Evolutionary conservation across 1,140 invertebrate genomes (phyloP).

Genomic region (Drosophila rufa): DNA sequence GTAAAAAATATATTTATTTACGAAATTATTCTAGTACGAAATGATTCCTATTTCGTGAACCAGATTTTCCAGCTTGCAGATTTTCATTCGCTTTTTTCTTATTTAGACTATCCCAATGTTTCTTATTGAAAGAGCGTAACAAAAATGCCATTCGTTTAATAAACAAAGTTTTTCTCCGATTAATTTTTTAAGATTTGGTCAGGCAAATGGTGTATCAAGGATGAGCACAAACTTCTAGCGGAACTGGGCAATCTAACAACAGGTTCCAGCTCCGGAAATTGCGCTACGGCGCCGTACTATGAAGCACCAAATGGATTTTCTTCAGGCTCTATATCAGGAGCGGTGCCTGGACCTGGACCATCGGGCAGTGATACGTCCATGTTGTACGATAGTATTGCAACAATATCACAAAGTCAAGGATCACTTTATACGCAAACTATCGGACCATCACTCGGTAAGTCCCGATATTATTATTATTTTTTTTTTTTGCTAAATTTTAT

Average conservation of each 20-base stretch:
- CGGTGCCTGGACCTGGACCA: slow-evolving; percentile 79
- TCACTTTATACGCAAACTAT: slow-evolving; percentile 91
- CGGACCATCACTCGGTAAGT: slow-evolving; percentile 90
- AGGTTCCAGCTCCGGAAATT: slow-evolving; percentile 68
- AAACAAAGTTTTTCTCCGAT: background rate
- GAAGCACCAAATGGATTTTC: slow-evolving; percentile 88
- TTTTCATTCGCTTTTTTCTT: too few relatives aligned
- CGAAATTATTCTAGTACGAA: background rate
- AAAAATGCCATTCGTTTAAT: background rate
- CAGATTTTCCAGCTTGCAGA: too few relatives aligned
- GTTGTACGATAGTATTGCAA: slow-evolving; percentile 91
- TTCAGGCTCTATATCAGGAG: slow-evolving; percentile 74
- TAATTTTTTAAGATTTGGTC: slow-evolving; percentile 89
- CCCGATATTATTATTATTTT: background rate
- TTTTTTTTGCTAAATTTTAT: slow-evolving; percentile 16
- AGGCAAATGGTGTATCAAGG: slow-evolving; percentile 94
- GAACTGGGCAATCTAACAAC: slow-evolving; percentile 89
- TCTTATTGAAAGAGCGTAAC: background rate
- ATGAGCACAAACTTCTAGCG: slow-evolving; percentile 93
- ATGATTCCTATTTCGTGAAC: background rate
- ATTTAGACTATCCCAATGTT: too few relatives aligned
- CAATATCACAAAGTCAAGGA: slow-evolving; percentile 90
- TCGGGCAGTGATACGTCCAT: slow-evolving; percentile 67
- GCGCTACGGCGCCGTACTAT: slow-evolving; percentile 86
- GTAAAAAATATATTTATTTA: background rate